These are phyloP conservation scores for Sceloporus tristichus DNA, from an alignment of 2,113 vertebrate genomes.

Conservation along the genomic window DNA sequence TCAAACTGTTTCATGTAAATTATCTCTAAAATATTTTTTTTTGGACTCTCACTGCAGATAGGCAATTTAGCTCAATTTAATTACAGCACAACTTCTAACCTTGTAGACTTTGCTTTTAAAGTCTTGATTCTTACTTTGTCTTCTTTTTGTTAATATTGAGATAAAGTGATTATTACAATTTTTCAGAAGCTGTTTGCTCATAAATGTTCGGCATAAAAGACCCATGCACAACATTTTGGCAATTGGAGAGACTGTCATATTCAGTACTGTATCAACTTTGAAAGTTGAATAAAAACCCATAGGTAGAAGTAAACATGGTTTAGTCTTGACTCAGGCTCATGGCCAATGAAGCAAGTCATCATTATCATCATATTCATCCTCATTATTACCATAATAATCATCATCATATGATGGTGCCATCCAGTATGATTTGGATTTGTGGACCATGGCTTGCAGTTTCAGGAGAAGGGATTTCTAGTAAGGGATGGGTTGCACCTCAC, in stretches of 20 bases:
- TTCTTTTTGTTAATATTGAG: constrained; percentile 68
- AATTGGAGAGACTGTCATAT: constrained; percentile 26
- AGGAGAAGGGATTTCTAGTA: no score
- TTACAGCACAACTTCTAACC: constrained; percentile 64
- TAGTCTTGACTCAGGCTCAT: no score
- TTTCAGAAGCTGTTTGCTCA: constrained; percentile 60
- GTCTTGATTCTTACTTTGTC: constrained; percentile 69
- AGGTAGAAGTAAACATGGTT: background rate
- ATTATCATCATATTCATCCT: no score
- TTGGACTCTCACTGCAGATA: constrained; percentile 63
- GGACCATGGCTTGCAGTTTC: no score
- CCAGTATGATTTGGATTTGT: no score
- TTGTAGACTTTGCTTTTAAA: constrained; percentile 62
- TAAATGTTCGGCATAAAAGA: constrained; percentile 53
- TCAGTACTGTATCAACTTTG: background rate
- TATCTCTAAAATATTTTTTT: constrained; percentile 63
- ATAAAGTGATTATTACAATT: constrained; percentile 68
- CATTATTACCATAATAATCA: no score
- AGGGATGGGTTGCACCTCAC: no score
- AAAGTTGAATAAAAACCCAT: constrained; percentile 3
- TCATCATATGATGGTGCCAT: no score
- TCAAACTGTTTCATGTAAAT: constrained; percentile 74
- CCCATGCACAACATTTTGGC: background rate
- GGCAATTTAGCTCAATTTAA: constrained; percentile 68
- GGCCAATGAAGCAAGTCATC: no score